Conservation (phyloP, 2,113 vertebrate species). For the Polypterus bichir region DNA sequence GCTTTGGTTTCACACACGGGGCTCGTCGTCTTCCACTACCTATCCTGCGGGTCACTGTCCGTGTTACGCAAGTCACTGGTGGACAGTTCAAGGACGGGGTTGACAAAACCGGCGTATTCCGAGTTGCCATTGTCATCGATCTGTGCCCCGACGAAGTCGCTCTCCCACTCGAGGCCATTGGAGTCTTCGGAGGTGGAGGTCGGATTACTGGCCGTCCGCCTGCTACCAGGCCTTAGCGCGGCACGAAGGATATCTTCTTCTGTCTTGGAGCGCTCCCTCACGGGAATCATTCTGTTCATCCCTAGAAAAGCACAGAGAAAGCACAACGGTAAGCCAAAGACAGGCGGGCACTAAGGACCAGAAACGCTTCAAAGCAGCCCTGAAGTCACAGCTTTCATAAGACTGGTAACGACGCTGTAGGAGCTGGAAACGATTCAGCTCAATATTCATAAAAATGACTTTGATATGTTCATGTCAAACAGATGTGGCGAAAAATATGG, state of each 20-base stretch:
- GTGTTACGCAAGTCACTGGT: slow-evolving; percentile 36
- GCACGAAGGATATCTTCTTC: slow-evolving; percentile 92
- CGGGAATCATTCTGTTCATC: slow-evolving; percentile 72
- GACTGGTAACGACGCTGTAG: too few relatives aligned
- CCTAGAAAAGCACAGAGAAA: slow-evolving; percentile 39
- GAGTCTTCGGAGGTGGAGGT: slow-evolving; percentile 85
- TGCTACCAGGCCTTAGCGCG: slow-evolving; percentile 54
- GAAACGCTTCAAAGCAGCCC: too few relatives aligned
- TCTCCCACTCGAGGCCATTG: slow-evolving; percentile 89
- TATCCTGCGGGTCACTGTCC: slow-evolving; percentile 48
- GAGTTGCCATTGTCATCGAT: slow-evolving; percentile 71
- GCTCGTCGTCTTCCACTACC: slow-evolving; percentile 38
- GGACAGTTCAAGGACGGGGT: slow-evolving; percentile 69
- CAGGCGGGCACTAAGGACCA: too few relatives aligned
- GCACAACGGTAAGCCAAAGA: background rate
- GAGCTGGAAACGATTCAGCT: too few relatives aligned
- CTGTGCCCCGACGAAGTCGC: slow-evolving; percentile 81
- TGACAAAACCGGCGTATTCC: slow-evolving; percentile 81
- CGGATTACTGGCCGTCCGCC: slow-evolving; percentile 56
- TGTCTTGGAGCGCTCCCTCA: slow-evolving; percentile 80
- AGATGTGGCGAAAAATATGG: too few relatives aligned
- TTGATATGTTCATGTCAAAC: too few relatives aligned
- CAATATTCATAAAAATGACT: too few relatives aligned
- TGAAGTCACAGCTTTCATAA: too few relatives aligned
- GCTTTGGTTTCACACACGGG: slow-evolving; percentile 23